A percentile compares a stretch with the other conserved stretches of the same genome.
Conservation (phyloP, 2,113 vertebrate species). For the Symphodus melops region DNA sequence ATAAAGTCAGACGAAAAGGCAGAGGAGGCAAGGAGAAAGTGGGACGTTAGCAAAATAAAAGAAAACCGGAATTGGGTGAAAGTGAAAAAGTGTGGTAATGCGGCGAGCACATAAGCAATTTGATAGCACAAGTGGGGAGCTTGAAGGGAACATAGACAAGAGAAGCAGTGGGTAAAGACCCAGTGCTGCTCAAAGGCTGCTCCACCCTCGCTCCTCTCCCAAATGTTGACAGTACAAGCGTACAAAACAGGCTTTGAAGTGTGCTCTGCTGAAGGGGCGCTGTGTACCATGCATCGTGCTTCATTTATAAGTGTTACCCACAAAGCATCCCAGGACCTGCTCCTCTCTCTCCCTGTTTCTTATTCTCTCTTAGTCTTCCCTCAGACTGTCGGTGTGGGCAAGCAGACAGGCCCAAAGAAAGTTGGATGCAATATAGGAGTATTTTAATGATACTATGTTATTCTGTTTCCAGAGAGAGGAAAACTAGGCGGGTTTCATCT, state of each 20-base stretch:
- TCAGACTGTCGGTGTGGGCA: conserved; percentile 61
- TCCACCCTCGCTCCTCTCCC: conserved; percentile 78
- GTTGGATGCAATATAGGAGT: conserved; percentile 58
- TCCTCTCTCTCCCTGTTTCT: conserved; percentile 50
- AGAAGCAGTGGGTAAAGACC: conserved; percentile 82
- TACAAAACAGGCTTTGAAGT: conserved; percentile 86
- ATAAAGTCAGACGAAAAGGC: conserved; percentile 69
- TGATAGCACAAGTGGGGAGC: conserved; percentile 72
- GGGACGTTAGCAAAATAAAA: conserved; percentile 75
- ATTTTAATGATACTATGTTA: conserved; percentile 81
- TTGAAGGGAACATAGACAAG: conserved; percentile 78
- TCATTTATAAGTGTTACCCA: conserved; percentile 81
- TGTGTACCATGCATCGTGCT: conserved; percentile 68
- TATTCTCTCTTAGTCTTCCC: conserved; percentile 19
- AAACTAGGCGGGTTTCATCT: conserved; percentile 75
- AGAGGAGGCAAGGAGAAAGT: conserved; percentile 70
- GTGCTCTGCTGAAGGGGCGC: conserved; percentile 77
- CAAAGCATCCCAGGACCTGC: conserved; percentile 80
- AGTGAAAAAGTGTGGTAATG: conserved; percentile 67
- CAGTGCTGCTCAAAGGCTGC: conserved; percentile 81
- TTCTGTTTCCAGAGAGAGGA: conserved; percentile 61
- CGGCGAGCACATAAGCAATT: conserved; percentile 75
- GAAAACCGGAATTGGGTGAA: conserved; percentile 69
- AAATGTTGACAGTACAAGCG: conserved; percentile 85
- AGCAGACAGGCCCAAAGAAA: conserved; percentile 47